Evolutionary conservation across 2,113 vertebrate genomes (phyloP).

Genomic region (Harpagus bidentatus): DNA sequence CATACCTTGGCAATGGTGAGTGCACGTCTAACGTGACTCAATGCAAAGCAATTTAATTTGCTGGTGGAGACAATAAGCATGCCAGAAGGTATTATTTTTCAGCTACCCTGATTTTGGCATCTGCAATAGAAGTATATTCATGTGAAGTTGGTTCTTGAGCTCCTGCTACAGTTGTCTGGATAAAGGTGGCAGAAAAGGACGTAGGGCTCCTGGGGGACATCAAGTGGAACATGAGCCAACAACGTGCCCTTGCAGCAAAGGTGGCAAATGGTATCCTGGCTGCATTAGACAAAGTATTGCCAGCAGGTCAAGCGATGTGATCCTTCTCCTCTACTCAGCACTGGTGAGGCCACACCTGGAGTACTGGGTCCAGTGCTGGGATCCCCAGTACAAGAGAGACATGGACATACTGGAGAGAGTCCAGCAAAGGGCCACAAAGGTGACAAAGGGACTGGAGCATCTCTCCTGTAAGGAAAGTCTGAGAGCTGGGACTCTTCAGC

Average conservation of each 20-base stretch:
- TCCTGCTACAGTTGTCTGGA: neutral
- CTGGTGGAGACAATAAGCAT: neutral
- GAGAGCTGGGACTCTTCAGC: neutral
- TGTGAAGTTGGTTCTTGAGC: neutral
- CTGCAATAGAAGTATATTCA: neutral
- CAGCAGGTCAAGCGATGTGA: neutral
- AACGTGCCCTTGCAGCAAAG: neutral
- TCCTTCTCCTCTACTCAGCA: neutral
- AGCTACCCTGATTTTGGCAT: neutral
- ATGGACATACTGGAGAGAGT: neutral
- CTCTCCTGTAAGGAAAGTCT: neutral
- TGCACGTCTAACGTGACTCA: neutral
- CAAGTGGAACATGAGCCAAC: neutral
- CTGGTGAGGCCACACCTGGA: neutral
- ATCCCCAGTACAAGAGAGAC: neutral
- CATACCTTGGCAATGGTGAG: neutral
- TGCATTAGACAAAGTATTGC: neutral
- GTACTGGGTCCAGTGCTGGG: neutral
- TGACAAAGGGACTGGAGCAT: neutral
- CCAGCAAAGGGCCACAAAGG: neutral
- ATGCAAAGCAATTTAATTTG: neutral
- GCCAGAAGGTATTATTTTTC: neutral
- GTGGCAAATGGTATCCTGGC: neutral
- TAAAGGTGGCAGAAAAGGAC: neutral
- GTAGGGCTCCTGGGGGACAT: neutral